Evolutionary conservation across 2,113 vertebrate species (phyloP), one percentile per base, ranked within the genome.

Genomic region (Bubalus kerabau): DNA sequence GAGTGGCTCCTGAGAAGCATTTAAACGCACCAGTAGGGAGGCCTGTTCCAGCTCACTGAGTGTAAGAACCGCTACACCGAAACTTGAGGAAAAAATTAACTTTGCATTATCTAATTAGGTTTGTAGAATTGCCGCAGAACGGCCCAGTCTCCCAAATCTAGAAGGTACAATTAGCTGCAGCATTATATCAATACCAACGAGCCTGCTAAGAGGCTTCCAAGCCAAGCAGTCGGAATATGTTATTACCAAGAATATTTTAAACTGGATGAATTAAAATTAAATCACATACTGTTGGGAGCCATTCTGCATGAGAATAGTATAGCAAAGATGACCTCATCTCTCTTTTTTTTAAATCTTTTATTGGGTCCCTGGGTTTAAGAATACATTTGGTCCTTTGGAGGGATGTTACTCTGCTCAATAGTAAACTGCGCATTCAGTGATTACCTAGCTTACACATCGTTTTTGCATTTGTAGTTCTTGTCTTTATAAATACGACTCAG

Each of bases 261-360:
- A 97, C 62, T 94, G 91, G 95, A 52, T 90, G 71, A 95, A 95
- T 98, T 98, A 96, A 98, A 98, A 96, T 98, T 96, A 97, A 98
- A 96, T 98, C 88, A 92, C 56, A 85, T 87, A 62, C 95, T 87
- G 19, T 86, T 23, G 98, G 97, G 95, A 98, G 78, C 94, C 43
- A 24, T 95, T 98, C 86, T 97, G 43, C 91, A 80, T 60, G 59
- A 90, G 93, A 94, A 30, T 50, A 85, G 96, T 91, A 48, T 60
- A 40, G 78, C 85, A 88, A 84, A 89, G 84, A 96, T 97, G 93
- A 87, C 59, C 90, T 94, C 91, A 96, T 95, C 48, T 81, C 71
- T 96, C 57, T 95, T 67, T 95, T 80, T 26, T 76, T 94, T 88
- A 86, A 97, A 71, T 91, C 86, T 97, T 97, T 91, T 94, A 84